Conservation (phyloP, 2,888 invertebrate species). For the Anoplius nigerrimus region DNA sequence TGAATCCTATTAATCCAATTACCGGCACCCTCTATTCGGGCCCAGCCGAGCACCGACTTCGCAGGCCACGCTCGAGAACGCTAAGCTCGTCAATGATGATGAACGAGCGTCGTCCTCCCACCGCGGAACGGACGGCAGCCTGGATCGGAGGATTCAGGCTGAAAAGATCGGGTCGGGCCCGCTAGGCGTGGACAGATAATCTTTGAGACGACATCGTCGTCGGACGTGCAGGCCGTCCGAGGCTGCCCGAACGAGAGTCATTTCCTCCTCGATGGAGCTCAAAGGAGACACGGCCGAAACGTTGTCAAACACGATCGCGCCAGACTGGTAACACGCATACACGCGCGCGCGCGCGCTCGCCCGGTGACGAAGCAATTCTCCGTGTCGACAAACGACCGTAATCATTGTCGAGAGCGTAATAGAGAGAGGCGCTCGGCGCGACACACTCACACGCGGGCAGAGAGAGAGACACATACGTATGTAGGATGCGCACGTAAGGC, state of each 20-base stretch:
- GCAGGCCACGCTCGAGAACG: no score
- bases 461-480: not conserved
- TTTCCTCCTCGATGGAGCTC: constrained; percentile 11
- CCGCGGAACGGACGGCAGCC: no score
- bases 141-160: no score
- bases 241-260: constrained; percentile 1
- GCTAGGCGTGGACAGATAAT: no score
- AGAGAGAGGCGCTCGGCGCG: constrained; percentile 34
- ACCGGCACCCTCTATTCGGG: no score
- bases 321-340: constrained; percentile 12
- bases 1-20: no score
- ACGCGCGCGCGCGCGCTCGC: no score
- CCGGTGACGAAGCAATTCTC: constrained; percentile 47
- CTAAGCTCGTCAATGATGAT: no score
- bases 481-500: not conserved
- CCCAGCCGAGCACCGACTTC: no score
- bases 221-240: not conserved
- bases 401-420: constrained; percentile 51
- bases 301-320: constrained; percentile 36
- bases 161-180: no score
- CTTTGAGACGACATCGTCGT: no score
- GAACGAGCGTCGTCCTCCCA: no score
- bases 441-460: not conserved
- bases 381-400: constrained; percentile 48
- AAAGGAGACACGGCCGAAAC: constrained; percentile 26